Evolutionary conservation across 1,140 invertebrate genomes (phyloP), one percentile per base, ranked within the genome.

Genomic region (Notospermus geniculatus): DNA sequence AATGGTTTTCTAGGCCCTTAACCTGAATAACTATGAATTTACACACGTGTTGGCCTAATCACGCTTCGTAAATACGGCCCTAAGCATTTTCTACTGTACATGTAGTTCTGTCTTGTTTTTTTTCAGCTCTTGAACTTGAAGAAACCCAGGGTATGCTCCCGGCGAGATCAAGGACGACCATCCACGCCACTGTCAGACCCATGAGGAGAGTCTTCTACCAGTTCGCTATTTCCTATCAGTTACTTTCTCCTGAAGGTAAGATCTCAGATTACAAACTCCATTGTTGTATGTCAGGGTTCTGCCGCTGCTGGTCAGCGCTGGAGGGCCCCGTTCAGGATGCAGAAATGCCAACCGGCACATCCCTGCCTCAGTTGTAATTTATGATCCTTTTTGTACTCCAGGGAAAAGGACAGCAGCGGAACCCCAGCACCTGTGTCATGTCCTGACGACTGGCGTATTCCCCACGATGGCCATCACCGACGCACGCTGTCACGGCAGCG

Each of bases 381-480:
- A 53, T 9, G 13, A 39, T 32, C 15, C 39, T 45, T 30, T 1
- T 39, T 28, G 15, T 54, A 27, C 63, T 41, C 11, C 23, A 59
- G 23, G 29, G 4, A 19, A 32, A 23, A 28, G n/a, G 23, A 64
- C 64, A 41, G 60, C 61, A 13, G 61, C 68, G n/a, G 74, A 79
- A 29, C 72, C 67, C 11, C 71, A 76, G 43, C 72, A 76, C 64
- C 55, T 80, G 60, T 76, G 77, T 64, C 74, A 80, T 50, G 50
- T 81, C 11, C 56, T 80, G 50, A 67, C 69, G 4, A 75, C 73
- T 45, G 80, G 80, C 19, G 78, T 82, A 17, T 82, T 75, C 66
- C 80, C 80, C 7, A 66, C 69, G 0, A 66, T 82, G 69, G 63
- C 67, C 2, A 69, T 81, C 50, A 76, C 71, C 4, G 80, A 82